Conservation (phyloP, 2,113 vertebrate genomes). For the Sminthopsis crassicaudata region DNA sequence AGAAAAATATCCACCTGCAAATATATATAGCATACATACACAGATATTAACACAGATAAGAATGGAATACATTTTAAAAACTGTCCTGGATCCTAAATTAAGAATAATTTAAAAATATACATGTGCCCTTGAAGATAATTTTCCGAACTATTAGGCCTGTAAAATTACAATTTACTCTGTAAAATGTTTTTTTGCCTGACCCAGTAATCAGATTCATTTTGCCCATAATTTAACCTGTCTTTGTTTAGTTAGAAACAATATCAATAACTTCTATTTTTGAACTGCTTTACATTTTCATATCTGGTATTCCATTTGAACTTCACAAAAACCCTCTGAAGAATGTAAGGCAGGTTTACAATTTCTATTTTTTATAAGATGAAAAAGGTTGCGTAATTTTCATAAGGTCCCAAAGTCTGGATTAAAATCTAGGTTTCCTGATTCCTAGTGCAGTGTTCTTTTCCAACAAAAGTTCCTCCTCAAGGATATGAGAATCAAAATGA, state of each 20-base stretch:
- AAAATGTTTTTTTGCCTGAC: rapidly evolving
- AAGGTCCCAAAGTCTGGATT: background rate
- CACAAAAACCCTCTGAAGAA: background rate
- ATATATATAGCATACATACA: background rate
- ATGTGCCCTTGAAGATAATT: background rate
- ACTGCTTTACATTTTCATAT: background rate
- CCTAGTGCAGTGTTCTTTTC: background rate
- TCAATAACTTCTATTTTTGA: background rate
- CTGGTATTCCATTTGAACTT: background rate
- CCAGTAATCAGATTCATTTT: background rate
- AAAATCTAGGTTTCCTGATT: background rate
- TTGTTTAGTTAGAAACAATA: background rate
- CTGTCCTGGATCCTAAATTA: background rate
- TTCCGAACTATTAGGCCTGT: too few species aligned
- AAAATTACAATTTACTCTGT: background rate
- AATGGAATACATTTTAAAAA: background rate
- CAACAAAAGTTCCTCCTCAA: background rate
- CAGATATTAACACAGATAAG: background rate
- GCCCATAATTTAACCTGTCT: background rate
- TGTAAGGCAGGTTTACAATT: background rate
- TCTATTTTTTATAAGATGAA: background rate
- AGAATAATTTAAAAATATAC: background rate
- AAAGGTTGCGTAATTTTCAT: background rate
- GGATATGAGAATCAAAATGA: background rate
- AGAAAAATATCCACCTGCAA: slow-evolving; percentile 89